Percentiles rank a stretch among this genome's conserved stretches.
phyloP scores from a whole-genome alignment of 1,140 invertebrate genomes.

The Spodoptera litura region DNA sequence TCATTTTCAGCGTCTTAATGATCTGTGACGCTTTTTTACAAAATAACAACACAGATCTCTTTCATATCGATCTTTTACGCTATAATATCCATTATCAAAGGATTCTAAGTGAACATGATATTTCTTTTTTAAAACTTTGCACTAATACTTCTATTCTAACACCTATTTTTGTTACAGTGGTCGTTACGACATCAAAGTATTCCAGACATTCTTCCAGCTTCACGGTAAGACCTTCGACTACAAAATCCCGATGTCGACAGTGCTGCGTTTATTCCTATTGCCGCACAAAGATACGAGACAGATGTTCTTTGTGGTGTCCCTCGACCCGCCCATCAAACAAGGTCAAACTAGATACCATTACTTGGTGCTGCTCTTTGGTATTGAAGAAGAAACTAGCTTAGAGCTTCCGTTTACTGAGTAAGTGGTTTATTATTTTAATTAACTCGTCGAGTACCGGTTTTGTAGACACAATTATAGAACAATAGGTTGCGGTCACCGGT shows the following conservation, averaged over 20 bases:
- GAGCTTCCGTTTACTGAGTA: slow-evolving; percentile 97
- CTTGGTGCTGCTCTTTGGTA: slow-evolving; percentile 96
- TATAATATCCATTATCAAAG: too few species aligned
- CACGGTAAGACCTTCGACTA: slow-evolving; percentile 99
- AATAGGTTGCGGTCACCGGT: too few species aligned
- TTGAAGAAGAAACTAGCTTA: slow-evolving; percentile 97
- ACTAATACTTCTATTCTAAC: too few species aligned
- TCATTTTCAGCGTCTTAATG: too few species aligned
- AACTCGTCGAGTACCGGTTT: too few species aligned
- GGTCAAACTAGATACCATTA: slow-evolving; percentile 99
- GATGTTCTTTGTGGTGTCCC: slow-evolving; percentile 99
- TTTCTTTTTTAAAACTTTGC: too few species aligned
- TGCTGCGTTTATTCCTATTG: slow-evolving; percentile 96
- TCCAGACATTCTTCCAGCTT: slow-evolving; percentile 98
- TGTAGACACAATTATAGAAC: too few species aligned
- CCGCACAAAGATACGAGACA: slow-evolving; percentile 99
- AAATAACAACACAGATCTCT: too few species aligned
- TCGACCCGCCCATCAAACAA: slow-evolving; percentile 99
- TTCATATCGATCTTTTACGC: too few species aligned
- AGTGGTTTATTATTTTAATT: slow-evolving; percentile 63
- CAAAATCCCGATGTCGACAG: slow-evolving; percentile 99
- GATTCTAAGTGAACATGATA: too few species aligned
- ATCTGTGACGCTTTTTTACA: too few species aligned
- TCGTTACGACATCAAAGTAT: slow-evolving; percentile 99
- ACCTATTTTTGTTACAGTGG: slow-evolving; percentile 89